Base-by-base conservation (phyloP, 2,113 vertebrate genomes). In the Sinocyclocheilus maitianheensis region DNA sequence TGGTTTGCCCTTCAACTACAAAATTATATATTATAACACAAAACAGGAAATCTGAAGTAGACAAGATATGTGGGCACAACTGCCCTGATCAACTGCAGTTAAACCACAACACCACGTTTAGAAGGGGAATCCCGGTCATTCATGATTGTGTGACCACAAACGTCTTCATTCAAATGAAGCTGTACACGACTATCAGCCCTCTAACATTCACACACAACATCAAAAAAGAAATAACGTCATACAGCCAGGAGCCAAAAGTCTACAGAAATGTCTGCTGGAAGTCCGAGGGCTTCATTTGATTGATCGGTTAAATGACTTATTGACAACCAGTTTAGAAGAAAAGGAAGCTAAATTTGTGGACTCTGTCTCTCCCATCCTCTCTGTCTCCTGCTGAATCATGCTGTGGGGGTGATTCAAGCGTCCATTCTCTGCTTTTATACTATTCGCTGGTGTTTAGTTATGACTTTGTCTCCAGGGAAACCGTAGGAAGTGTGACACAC, bases 311-410 rank as follows among this genome's bases (percentile, higher is more conserved):
- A 69, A 69, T 37, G 20, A 12, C 18, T 43, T 74, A 74, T 74
- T 37, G 71, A 74, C 71, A 22, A 16, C 16, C 46, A 58, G 81
- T 60, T n/a, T 6, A 75, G 30, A 62, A 63, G 4, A 22, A 76
- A 77, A 18, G 24, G 13, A 58, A 55, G 76, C 24, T 10, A 55
- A 7, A 65, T 51, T 65, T 9, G 30, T 34, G 0, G 62, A 48
- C 10, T 2, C 43, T 2, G 9, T 46, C 43, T 53, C 9, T 69
- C 40, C 72, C 78, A 18, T 26, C 18, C 46, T 77, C 26, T 76
- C 37, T 51, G 67, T 86, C 67, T 72, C 55, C 81, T 91, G 89
- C 89, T 94, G 94, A 93, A 91, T 94, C 92, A 94, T 37, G 77
- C 87, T 55, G 75, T 87, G 89, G 72, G 72, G 85, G 83, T 78